Conservation (phyloP, 2,888 invertebrate genomes). For the Xanthia icteritia region DNA sequence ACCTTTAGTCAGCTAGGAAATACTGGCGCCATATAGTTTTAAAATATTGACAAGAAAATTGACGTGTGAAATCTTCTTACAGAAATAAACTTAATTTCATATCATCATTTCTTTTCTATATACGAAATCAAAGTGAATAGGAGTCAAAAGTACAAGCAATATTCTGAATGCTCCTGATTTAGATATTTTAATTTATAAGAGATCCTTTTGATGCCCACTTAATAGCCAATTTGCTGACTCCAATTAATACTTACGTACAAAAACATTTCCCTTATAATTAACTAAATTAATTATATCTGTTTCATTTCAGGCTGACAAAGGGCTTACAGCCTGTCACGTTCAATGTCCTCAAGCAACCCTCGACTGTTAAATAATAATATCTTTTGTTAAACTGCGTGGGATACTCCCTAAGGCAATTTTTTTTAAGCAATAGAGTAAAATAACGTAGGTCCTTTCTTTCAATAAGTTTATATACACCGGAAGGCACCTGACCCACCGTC, state of each 20-base stretch:
- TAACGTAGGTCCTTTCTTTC: not conserved
- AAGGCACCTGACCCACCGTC: too few relatives aligned
- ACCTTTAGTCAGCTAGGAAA: not conserved
- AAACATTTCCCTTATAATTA: constrained; percentile 36
- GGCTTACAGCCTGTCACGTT: constrained; percentile 48
- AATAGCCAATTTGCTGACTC: constrained; percentile 28
- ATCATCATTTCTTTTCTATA: not conserved
- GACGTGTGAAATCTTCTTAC: not conserved
- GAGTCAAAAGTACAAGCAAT: not conserved
- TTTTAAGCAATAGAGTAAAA: constrained; percentile 3
- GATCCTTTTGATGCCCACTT: constrained; percentile 10
- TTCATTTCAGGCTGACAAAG: constrained; percentile 41
- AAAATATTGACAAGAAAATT: not conserved
- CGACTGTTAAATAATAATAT: constrained; percentile 38
- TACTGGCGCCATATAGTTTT: not conserved
- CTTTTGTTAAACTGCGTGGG: constrained; percentile 11
- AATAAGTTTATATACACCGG: not conserved
- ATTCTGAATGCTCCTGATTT: not conserved
- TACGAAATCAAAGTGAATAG: not conserved
- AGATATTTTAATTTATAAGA: not conserved
- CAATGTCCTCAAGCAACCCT: constrained; percentile 36
- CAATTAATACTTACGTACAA: constrained; percentile 19
- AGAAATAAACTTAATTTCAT: not conserved
- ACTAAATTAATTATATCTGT: constrained; percentile 47
- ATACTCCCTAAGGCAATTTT: not conserved